phyloP scores from a whole-genome alignment of 2,797 vertebrate species.

The Myotis myotis region DNA sequence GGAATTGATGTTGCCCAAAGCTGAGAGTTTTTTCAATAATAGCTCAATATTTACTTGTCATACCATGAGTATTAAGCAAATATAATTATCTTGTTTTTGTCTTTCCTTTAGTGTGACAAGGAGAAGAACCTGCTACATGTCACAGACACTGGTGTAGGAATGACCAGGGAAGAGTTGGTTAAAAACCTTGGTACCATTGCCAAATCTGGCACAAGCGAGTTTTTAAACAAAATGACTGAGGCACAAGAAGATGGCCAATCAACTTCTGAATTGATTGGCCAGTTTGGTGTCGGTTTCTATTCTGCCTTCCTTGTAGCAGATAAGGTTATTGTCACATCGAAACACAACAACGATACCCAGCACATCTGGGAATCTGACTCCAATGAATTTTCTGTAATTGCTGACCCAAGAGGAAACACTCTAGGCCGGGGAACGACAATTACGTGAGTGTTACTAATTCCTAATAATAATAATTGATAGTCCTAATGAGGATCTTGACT shows the following conservation, averaged over 20 bases:
- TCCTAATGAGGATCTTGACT: neutral
- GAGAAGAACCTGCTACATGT: conserved; percentile 99
- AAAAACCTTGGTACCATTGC: conserved; percentile 98
- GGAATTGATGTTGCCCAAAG: neutral
- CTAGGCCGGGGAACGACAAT: conserved; percentile 96
- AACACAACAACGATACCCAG: conserved; percentile 97
- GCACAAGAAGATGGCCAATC: conserved; percentile 94
- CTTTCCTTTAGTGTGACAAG: conserved; percentile 92
- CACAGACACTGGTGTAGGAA: conserved; percentile 97
- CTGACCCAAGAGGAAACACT: conserved; percentile 95
- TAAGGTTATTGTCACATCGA: conserved; percentile 97
- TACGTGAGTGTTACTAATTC: conserved; percentile 87
- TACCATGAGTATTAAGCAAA: neutral
- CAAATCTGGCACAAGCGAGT: conserved; percentile 99
- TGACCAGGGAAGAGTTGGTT: conserved; percentile 97
- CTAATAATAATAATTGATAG: neutral
- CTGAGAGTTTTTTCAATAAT: neutral
- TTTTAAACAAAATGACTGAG: conserved; percentile 96
- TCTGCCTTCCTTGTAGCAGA: conserved; percentile 98
- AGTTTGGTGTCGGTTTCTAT: conserved; percentile 99
- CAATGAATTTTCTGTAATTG: conserved; percentile 94
- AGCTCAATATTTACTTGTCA: neutral
- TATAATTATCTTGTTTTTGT: neutral
- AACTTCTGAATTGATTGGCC: conserved; percentile 97
- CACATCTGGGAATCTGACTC: conserved; percentile 99